A percentile compares a stretch with the other conserved stretches of the same genome.
Conservation (phyloP, 30 jellyfish, hydroid and myxozoan genomes). For the Aurelia sp. region DNA sequence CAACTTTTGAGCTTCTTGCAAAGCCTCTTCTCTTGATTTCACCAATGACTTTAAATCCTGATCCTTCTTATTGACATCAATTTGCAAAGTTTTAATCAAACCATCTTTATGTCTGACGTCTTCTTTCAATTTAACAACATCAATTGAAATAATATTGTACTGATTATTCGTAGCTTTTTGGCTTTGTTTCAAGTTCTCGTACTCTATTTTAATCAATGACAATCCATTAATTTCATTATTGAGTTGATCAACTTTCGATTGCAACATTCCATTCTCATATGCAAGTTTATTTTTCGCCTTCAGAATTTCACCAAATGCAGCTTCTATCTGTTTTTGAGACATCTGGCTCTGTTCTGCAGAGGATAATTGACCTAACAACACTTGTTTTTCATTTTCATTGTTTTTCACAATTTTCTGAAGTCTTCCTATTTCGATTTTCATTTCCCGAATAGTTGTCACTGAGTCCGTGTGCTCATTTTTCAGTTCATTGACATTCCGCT, state of each 20-base stretch:
- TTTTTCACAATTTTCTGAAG: background rate
- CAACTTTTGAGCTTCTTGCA: slow-evolving; percentile 30
- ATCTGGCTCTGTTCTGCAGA: slow-evolving; percentile 57
- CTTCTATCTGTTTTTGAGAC: slow-evolving; percentile 79
- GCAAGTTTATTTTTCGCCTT: slow-evolving; percentile 70
- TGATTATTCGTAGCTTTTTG: slow-evolving; percentile 10
- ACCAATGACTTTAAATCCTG: background rate
- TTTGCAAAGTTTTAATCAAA: slow-evolving; percentile 1
- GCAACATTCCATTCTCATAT: slow-evolving; percentile 80
- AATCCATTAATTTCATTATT: slow-evolving; percentile 8
- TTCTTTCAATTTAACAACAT: slow-evolving; percentile 1
- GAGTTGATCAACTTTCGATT: slow-evolving; percentile 65
- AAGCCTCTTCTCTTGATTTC: slow-evolving; percentile 36
- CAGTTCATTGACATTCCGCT: slow-evolving; percentile 27
- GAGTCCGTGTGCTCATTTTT: slow-evolving; percentile 27
- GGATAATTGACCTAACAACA: slow-evolving; percentile 20
- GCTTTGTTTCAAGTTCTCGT: slow-evolving; percentile 9
- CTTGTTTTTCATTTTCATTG: slow-evolving; percentile 34
- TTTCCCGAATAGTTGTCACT: slow-evolving; percentile 3
- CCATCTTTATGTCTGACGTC: background rate
- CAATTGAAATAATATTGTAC: slow-evolving; percentile 4
- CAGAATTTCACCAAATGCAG: slow-evolving; percentile 61
- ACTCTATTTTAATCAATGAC: slow-evolving; percentile 12
- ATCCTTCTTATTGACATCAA: background rate
- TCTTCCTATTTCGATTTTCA: slow-evolving; percentile 38